A percentile compares a stretch with the other conserved stretches of the same genome.
Evolutionary conservation across 2,888 invertebrate species (phyloP).

Genomic region (Tortricodes alternella): DNA sequence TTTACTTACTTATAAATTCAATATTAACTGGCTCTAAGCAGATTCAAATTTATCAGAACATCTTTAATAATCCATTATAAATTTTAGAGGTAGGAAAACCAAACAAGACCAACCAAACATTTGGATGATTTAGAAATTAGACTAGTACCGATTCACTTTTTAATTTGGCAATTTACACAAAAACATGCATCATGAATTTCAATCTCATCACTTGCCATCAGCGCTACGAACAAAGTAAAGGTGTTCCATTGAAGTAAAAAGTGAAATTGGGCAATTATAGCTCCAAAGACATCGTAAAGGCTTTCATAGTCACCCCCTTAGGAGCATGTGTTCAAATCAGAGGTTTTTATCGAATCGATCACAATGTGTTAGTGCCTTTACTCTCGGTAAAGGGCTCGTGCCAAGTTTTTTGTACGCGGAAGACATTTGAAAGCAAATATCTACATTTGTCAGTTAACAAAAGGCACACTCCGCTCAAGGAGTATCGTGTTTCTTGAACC

Average conservation of each 20-base stretch:
- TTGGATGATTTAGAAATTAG: too few species aligned
- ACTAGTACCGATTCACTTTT: too few species aligned
- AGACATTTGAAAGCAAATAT: constrained; percentile 74
- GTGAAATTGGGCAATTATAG: constrained; percentile 19
- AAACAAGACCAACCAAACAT: too few species aligned
- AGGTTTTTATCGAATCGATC: constrained; percentile 6
- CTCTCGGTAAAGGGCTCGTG: constrained; percentile 69
- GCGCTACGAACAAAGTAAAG: constrained; percentile 17
- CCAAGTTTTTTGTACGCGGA: constrained; percentile 71
- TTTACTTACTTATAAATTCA: too few species aligned
- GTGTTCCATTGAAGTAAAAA: constrained; percentile 16
- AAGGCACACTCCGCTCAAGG: constrained; percentile 65
- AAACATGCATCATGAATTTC: neutral
- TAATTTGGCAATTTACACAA: constrained; percentile 3
- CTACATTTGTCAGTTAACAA: constrained; percentile 66
- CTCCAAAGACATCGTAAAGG: constrained; percentile 11
- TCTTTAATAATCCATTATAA: too few species aligned
- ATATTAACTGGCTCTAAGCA: too few species aligned
- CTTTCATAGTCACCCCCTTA: constrained; percentile 18
- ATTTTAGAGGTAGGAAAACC: too few species aligned
- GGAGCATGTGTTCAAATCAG: constrained; percentile 11
- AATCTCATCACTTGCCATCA: too few species aligned
- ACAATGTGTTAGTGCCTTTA: constrained; percentile 43
- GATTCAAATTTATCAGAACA: too few species aligned
- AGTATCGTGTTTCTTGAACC: constrained; percentile 76